Evolutionary conservation across 2,797 vertebrate genomes (phyloP), one percentile per base, ranked within the genome.

Genomic region (Calcarius lapponicus): DNA sequence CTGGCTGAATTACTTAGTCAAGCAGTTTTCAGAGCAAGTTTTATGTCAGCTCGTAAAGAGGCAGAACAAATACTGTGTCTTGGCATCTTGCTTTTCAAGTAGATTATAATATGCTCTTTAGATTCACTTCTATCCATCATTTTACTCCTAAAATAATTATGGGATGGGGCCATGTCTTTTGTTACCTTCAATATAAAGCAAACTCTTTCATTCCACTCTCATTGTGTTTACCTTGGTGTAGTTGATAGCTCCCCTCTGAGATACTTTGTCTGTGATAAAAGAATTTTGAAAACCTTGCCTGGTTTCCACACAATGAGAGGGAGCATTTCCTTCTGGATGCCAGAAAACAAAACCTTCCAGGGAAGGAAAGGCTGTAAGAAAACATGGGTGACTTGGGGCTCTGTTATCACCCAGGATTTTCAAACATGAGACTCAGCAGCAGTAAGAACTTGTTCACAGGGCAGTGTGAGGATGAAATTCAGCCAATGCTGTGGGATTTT

Each of bases 1-100:
- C 98, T 98, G 98, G 97, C 92, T 96, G 95, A 96, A 96, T 96
- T 93, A 96, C 98, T 97, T 96, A 98, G 97, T 97, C 96, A 97
- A 92, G 97, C 96, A 79, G 78, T 95, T 95, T 72, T 84, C 65
- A 66, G 95, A 97, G 94, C 97, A 96, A 96, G 92, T 96, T 98
- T 97, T 98, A 96, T 98, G 97, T 97, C 83, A 94, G 92, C 91
- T 94, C 82, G 5, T 93, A 92, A 94, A 96, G 90, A 92, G 66
- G 64, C 82, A 92, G 81, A 94, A 95, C 73, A 95, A 96, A 95
- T 95, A 78, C 57, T 64, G 60, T 82, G 80, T 92, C 48, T 82
- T 95, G 90, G 93, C 73, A 3, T 60, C 80, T 61, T 14, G 24
- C 88, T 90, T 66, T 83, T 89, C 17, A 69, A 95, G 74, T 54